phyloP scores from a whole-genome alignment of 2,888 invertebrate genomes.

The Mantis religiosa region DNA sequence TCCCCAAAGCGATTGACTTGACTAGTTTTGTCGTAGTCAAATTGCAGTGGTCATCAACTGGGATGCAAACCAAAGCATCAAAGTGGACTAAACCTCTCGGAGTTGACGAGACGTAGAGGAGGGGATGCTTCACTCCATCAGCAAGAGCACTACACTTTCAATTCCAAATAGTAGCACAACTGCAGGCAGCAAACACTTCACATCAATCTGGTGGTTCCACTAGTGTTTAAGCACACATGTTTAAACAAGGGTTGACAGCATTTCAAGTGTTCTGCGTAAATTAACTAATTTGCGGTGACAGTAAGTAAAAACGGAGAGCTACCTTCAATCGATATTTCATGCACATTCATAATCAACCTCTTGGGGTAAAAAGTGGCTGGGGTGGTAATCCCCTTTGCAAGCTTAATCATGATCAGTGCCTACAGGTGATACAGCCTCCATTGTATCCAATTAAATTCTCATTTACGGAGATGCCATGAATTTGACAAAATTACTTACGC shows the following conservation, averaged over 20 bases:
- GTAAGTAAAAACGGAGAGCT: neutral
- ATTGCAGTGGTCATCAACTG: neutral
- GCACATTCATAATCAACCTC: neutral
- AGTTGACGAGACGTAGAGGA: neutral
- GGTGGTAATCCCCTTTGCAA: too few relatives aligned
- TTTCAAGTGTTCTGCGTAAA: neutral
- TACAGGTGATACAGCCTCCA: too few relatives aligned
- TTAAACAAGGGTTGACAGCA: neutral
- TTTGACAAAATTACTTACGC: too few relatives aligned
- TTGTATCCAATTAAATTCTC: too few relatives aligned
- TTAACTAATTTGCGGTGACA: neutral
- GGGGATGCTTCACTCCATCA: neutral
- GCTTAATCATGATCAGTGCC: too few relatives aligned
- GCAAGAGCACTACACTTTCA: neutral
- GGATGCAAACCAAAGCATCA: neutral
- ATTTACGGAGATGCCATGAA: too few relatives aligned
- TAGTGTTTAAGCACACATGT: neutral
- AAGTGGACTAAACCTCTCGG: neutral
- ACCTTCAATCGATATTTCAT: neutral
- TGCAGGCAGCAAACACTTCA: neutral
- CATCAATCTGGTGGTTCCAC: neutral
- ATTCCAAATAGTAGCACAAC: neutral
- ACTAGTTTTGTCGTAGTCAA: neutral
- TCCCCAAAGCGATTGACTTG: neutral
- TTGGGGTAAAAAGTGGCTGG: too few relatives aligned